phyloP scores from a whole-genome alignment of 2,797 vertebrate genomes.

The Choloepus didactylus region DNA sequence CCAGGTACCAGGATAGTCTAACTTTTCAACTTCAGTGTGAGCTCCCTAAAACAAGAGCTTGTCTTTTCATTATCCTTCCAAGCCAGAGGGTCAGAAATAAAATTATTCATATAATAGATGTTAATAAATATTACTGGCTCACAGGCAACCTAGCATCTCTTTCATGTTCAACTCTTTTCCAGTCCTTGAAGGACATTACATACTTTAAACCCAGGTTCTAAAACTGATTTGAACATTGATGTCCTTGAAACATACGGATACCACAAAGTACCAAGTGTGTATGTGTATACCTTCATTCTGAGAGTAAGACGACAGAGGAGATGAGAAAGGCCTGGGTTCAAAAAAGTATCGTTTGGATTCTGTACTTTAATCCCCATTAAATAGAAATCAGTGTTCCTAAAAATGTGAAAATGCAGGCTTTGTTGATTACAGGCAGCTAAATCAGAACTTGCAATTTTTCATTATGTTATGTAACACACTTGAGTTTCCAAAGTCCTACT shows the following conservation, averaged over 20 bases:
- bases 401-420: conserved; percentile 43
- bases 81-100: conserved; percentile 9
- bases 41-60: background rate
- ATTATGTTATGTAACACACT: conserved; percentile 59
- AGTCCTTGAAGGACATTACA: conserved; percentile 35
- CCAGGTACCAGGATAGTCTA: background rate
- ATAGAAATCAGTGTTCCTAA: background rate
- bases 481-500: conserved; percentile 69
- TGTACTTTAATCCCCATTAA: background rate
- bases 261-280: background rate
- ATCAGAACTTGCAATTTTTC: conserved; percentile 62
- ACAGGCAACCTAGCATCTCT: background rate
- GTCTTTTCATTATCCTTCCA: conserved; percentile 14
- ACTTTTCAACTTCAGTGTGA: background rate
- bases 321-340: background rate
- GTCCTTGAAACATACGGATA: background rate
- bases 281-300: background rate
- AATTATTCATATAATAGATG: background rate
- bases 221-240: background rate
- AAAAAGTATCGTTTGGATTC: background rate
- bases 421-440: background rate
- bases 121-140: conserved; percentile 15
- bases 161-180: background rate
- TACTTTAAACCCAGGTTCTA: background rate
- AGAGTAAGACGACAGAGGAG: background rate